phyloP scores from a whole-genome alignment of 2,888 invertebrate species.

The Chironomus tentans region DNA sequence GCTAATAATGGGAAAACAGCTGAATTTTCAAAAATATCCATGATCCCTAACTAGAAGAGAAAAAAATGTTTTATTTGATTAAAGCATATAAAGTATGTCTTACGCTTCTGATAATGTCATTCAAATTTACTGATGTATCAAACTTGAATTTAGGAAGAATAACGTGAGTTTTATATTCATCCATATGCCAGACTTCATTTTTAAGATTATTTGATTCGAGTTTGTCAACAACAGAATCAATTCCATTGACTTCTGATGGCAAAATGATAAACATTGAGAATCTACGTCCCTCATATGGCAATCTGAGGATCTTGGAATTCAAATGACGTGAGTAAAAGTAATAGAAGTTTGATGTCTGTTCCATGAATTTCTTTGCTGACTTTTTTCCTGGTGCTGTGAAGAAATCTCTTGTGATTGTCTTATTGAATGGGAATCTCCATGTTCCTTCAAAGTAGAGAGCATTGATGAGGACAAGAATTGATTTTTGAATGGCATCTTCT shows the following conservation, averaged over 20 bases:
- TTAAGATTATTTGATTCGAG: slow-evolving; percentile 49
- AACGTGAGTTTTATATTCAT: slow-evolving; percentile 51
- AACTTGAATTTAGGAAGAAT: slow-evolving; percentile 67
- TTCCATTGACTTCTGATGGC: slow-evolving; percentile 54
- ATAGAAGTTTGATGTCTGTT: slow-evolving; percentile 54
- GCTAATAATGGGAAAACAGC: slow-evolving; percentile 63
- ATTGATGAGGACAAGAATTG: slow-evolving; percentile 61
- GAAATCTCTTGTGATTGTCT: slow-evolving; percentile 53
- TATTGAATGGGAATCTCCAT: slow-evolving; percentile 64
- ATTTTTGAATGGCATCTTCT: slow-evolving; percentile 43
- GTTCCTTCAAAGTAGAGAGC: slow-evolving; percentile 73
- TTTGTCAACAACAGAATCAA: slow-evolving; percentile 50
- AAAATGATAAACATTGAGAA: slow-evolving; percentile 65
- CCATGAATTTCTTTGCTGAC: slow-evolving; percentile 58
- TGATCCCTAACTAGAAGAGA: slow-evolving; percentile 46
- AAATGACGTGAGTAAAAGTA: slow-evolving; percentile 52
- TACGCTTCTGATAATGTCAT: slow-evolving; percentile 53
- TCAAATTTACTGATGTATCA: slow-evolving; percentile 55
- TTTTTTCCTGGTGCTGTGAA: slow-evolving; percentile 44
- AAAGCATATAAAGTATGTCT: slow-evolving; percentile 28
- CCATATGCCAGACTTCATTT: slow-evolving; percentile 50
- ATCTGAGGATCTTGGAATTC: slow-evolving; percentile 60
- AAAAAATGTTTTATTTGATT: no score
- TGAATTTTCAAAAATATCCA: slow-evolving; percentile 58
- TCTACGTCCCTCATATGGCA: slow-evolving; percentile 61